phyloP scores from a whole-genome alignment of 2,888 invertebrate genomes.

The Synergus umbraculus region DNA sequence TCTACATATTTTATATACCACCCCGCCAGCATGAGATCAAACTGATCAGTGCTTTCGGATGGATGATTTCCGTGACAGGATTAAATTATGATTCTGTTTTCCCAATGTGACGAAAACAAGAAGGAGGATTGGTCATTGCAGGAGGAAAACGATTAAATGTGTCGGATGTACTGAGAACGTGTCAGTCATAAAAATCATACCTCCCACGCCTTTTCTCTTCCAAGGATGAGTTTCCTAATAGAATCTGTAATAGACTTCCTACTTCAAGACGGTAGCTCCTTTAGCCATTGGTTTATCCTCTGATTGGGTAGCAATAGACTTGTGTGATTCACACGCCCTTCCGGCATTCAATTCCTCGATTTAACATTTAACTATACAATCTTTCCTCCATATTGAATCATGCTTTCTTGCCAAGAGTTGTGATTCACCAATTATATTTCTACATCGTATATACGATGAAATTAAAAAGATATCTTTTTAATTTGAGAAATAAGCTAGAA shows the following conservation, averaged over 20 bases:
- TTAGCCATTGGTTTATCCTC: conserved; percentile 1
- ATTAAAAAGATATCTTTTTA: too few relatives aligned
- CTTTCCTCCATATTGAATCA: conserved; percentile 4
- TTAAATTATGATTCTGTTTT: conserved; percentile 26
- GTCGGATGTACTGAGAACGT: conserved; percentile 29
- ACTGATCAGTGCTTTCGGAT: background rate
- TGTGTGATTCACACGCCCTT: conserved; percentile 37
- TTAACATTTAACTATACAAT: background rate
- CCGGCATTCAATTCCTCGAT: background rate
- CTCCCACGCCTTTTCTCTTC: conserved; percentile 30
- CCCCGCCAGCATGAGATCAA: conserved; percentile 9
- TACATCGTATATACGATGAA: too few relatives aligned
- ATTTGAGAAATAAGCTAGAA: background rate
- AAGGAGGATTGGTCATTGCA: background rate
- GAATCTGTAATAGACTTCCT: conserved; percentile 7
- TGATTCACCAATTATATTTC: background rate
- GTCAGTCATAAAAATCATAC: conserved; percentile 22
- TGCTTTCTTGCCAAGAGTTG: background rate
- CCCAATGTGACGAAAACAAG: background rate
- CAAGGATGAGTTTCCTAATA: conserved; percentile 24
- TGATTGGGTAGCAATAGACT: conserved; percentile 32
- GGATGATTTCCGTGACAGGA: conserved; percentile 21
- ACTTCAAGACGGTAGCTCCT: background rate
- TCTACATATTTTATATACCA: conserved; percentile 1
- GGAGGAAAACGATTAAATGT: background rate